phyloP scores from a whole-genome alignment of 37 sponge, comb jelly and placozoan genomes.

The Geodia barretti region DNA sequence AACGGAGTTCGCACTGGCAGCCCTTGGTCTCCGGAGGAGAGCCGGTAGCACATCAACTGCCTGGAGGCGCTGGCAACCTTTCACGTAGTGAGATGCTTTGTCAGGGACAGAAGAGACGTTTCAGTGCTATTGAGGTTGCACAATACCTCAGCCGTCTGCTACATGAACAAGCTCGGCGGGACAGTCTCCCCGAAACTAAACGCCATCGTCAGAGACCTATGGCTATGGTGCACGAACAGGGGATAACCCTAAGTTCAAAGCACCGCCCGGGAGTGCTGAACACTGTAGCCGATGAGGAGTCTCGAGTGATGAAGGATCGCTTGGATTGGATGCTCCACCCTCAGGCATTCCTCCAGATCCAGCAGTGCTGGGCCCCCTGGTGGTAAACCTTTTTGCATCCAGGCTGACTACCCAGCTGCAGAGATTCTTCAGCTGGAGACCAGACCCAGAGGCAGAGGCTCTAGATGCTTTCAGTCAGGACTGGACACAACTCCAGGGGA shows the following conservation, averaged over 20 bases:
- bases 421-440: conserved; percentile 45
- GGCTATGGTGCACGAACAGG: conserved; percentile 28
- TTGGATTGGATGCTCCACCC: conserved; percentile 33
- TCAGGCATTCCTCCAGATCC: conserved; percentile 2
- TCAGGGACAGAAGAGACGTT: conserved; percentile 10
- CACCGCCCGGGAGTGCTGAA: conserved; percentile 27
- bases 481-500: conserved; percentile 9
- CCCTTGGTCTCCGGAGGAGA: conserved; percentile 36
- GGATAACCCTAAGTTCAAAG: conserved; percentile 2
- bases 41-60: conserved; percentile 21
- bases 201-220: conserved; percentile 20
- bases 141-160: conserved; percentile 39
- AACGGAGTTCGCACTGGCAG: conserved; percentile 11
- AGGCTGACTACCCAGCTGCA: conserved; percentile 30
- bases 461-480: conserved; percentile 25
- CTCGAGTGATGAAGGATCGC: conserved; percentile 29
- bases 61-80: conserved; percentile 40
- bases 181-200: conserved; percentile 17
- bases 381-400: neutral
- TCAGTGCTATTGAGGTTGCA: conserved; percentile 24
- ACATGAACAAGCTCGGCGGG: conserved; percentile 52
- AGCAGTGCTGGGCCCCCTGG: neutral
- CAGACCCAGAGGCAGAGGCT: conserved; percentile 31
- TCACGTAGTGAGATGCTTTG: conserved; percentile 45
- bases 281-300: conserved; percentile 38